Base-by-base conservation (phyloP, 2,113 vertebrate species). In the Sula dactylatra region DNA sequence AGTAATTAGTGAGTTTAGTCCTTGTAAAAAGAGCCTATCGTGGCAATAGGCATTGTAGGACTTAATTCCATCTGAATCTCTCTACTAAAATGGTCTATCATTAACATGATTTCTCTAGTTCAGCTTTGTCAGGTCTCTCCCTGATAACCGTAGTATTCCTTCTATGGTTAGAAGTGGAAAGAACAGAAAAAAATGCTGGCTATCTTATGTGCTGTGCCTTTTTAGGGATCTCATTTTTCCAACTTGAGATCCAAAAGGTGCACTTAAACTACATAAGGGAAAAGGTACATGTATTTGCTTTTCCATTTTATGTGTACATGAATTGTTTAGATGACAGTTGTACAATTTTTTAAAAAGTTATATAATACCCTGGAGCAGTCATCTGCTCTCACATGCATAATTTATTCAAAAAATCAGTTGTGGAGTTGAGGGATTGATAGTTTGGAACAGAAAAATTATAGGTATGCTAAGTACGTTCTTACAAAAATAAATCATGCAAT, bases 361-460 rank as follows among this genome's bases (percentile, higher is more conserved):
- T 90, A 73, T 81, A 93, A 91, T 95, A 94, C 66, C 82, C 90
- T 54, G 71, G 84, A 90, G 92, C 74, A 92, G 74, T 96, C 82
- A 86, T 92, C 92, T 87, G 81, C 78, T 95, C 55, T 50, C 50
- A 76, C 86, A 88, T 77, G 62, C 54, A 70, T 77, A 85, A 90
- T 88, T 95, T 92, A 94, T 73, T 88, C 26, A 80, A 90, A 90
- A 95, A 88, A 73, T 84, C 16, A 71, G 88, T 91, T 74, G 50
- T 88, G 59, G 71, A 90, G 79, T 38, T 88, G 78, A 90, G 82
- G 64, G 79, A 96, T 94, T 95, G 94, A 95, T 92, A 88, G 82
- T 88, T 94, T 86, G 54, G 42, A 90, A 80, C 74, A 32, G 74
- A 83, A 92, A 90, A 97, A 92, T n/a, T 93, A 95, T 83, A 96